Evolutionary conservation across 2,888 invertebrate species (phyloP), one percentile per base, ranked within the genome.

Genomic region (Molorchus minor): DNA sequence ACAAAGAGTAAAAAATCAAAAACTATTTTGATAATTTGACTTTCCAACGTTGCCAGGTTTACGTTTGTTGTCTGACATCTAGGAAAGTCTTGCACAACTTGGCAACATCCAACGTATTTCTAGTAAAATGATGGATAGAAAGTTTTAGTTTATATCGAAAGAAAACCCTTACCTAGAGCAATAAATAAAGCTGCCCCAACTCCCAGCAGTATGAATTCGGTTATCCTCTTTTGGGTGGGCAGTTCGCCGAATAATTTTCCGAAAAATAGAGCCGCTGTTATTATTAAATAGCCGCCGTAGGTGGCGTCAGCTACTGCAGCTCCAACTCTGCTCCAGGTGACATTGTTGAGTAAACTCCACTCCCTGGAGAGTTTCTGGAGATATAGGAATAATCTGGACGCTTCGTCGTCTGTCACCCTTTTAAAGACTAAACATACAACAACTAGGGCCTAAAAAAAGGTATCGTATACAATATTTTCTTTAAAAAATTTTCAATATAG

Each of bases 321-420:
- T 0, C 90, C 90, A 33, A 88, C 84, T 19, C 85, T 83, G 73
- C 88, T 88, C 89, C 90, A 90, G 0, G 90, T 90, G 65, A 91
- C 85, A 43, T 88, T 91, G 69, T 86, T 89, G 63, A 90, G 82
- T 21, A 90, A 83, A 29, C 88, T 87, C 91, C 91, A 91, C 81
- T 91, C 90, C 41, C 88, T 82, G 20, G 90, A 90, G 58, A 88
- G 77, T 80, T 89, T 90, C 80, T 90, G 87, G 64, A 90, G 83
- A 70, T 87, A 85, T 64, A 88, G 83, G 72, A 87, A 86, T 68
- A 90, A 81, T 52, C 89, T 84, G 41, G 85, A 84, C 59, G 90
- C 88, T 77, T 91, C 90, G 70, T 89, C 89, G 61, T 89, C 86
- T 1, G 91, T 90, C 64, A 90, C 86, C 62, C 89, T 84, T 78